Percentiles rank a stretch among this genome's conserved stretches.
phyloP scores from a whole-genome alignment of 1,140 invertebrate genomes.

The Bursaphelenchus mucronatus region DNA sequence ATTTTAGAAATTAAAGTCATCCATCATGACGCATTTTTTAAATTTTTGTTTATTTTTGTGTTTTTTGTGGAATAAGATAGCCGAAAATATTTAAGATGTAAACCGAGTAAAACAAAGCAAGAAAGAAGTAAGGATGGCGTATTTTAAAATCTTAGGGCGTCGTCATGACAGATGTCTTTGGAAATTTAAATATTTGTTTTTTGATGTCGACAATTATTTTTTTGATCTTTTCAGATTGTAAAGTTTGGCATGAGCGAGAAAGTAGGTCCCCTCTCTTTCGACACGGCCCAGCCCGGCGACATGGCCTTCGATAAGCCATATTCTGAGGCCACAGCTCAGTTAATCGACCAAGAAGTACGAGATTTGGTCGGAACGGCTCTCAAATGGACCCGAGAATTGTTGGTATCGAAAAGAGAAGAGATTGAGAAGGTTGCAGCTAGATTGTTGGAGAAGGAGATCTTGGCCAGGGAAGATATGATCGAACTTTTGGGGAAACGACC shows the following conservation, averaged over 20 bases:
- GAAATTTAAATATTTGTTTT: conserved; percentile 4
- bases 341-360: conserved; percentile 91
- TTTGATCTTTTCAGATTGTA: conserved; percentile 67
- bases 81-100: too few species aligned
- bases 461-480: conserved; percentile 95
- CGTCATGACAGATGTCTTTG: too few species aligned
- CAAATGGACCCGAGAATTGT: conserved; percentile 72
- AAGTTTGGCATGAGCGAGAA: conserved; percentile 97
- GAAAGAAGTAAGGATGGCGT: too few species aligned
- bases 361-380: conserved; percentile 78
- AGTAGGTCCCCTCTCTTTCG: conserved; percentile 93
- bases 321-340: conserved; percentile 89
- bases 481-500: conserved; percentile 87
- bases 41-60: too few species aligned
- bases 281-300: conserved; percentile 82
- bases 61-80: too few species aligned
- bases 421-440: conserved; percentile 89
- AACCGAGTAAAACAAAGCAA: too few species aligned
- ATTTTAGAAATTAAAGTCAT: too few species aligned
- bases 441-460: conserved; percentile 86
- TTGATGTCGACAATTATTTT: conserved; percentile 1
- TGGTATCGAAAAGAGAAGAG: conserved; percentile 79
- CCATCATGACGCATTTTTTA: too few species aligned
- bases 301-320: conserved; percentile 94
- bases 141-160: too few species aligned